These are phyloP conservation scores for Phalacrocorax brasilianus DNA, from an alignment of 2,113 vertebrate species.

Conservation along the genomic window DNA sequence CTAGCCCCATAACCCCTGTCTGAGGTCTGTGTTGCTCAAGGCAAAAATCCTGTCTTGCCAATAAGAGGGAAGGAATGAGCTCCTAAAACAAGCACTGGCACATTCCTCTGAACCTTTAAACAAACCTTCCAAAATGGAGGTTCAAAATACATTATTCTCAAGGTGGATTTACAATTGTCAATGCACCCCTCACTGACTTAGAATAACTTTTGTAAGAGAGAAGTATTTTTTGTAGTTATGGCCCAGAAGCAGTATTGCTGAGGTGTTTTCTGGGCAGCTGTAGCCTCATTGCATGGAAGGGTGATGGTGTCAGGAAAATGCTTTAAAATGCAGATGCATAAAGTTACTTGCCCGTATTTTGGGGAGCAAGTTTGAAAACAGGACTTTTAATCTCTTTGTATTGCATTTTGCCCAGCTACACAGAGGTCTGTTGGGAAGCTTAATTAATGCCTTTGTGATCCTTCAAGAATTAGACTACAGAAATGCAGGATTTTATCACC, in stretches of 20 bases:
- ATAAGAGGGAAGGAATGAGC: background rate
- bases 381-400: background rate
- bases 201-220: background rate
- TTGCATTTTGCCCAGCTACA: background rate
- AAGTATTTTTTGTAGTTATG: background rate
- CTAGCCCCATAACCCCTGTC: background rate
- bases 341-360: background rate
- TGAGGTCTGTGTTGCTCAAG: background rate
- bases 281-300: background rate
- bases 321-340: background rate
- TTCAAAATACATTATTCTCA: background rate
- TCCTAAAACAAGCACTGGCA: background rate
- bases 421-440: background rate
- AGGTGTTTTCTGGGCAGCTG: background rate
- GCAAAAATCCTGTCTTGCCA: background rate
- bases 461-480: background rate
- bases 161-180: background rate
- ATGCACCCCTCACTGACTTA: background rate
- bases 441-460: background rate
- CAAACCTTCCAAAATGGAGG: background rate
- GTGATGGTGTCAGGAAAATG: background rate
- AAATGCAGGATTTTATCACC: background rate
- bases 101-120: constrained; percentile 10
- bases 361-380: background rate
- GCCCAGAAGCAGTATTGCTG: background rate